These are phyloP conservation scores for Parnassius orleans DNA, from an alignment of 2,888 invertebrate species.

Conservation along the genomic window DNA sequence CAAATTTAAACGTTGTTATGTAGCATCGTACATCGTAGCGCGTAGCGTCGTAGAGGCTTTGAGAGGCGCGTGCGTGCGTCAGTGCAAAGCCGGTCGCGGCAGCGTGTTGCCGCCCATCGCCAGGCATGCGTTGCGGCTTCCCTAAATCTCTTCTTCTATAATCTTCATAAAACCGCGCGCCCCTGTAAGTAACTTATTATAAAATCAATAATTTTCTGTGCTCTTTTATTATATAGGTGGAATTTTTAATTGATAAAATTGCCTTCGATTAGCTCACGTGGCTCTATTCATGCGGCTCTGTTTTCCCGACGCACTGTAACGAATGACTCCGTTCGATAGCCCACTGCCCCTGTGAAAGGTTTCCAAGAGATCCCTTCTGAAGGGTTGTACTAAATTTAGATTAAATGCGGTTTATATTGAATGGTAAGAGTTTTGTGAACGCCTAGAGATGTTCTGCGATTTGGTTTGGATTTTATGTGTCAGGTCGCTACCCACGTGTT, in stretches of 20 bases:
- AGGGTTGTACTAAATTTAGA: constrained; percentile 64
- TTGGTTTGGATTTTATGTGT: constrained; percentile 15
- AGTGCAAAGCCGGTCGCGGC: constrained; percentile 65
- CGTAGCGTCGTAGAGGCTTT: constrained; percentile 49
- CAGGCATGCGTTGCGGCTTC: constrained; percentile 57
- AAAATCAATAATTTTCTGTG: constrained; percentile 4
- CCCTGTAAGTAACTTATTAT: constrained; percentile 63
- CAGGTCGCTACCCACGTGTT: constrained; percentile 18
- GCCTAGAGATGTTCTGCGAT: constrained; percentile 20
- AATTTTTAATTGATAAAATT: constrained; percentile 47
- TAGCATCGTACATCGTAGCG: constrained; percentile 54
- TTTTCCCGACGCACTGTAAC: constrained; percentile 62
- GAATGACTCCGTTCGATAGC: constrained; percentile 78
- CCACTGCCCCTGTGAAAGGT: constrained; percentile 78
- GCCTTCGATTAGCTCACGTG: constrained; percentile 62
- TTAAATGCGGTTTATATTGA: constrained; percentile 28
- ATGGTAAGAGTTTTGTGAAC: constrained; percentile 14
- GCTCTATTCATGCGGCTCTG: constrained; percentile 54
- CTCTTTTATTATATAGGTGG: constrained; percentile 4
- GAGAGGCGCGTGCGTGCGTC: constrained; percentile 61
- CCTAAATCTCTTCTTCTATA: constrained; percentile 45
- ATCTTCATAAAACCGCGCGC: constrained; percentile 66
- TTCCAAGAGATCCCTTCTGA: constrained; percentile 59
- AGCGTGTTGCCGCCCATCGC: constrained; percentile 67
- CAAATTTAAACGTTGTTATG: constrained; percentile 36